A percentile compares a stretch with the other conserved stretches of the same genome.
These are phyloP conservation scores for Drosophila ambigua DNA, from an alignment of 1,140 invertebrate species.

Conservation along the genomic window DNA sequence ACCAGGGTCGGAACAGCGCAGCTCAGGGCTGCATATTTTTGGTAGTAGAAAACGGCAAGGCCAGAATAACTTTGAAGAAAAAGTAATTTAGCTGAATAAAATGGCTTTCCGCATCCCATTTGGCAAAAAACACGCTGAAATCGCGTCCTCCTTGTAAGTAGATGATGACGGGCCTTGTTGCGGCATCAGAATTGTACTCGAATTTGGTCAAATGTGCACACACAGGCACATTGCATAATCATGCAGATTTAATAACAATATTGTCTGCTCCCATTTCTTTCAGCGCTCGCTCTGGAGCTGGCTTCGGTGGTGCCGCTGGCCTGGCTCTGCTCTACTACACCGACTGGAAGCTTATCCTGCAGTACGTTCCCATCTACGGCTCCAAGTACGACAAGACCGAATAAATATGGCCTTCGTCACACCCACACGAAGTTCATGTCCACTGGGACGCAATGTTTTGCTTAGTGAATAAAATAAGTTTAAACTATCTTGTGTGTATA, in stretches of 20 bases:
- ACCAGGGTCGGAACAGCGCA: too few relatives aligned
- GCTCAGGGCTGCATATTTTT: not conserved
- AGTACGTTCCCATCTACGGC: slow-evolving; percentile 90
- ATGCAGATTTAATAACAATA: slow-evolving; percentile 7
- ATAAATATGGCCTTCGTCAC: slow-evolving; percentile 44
- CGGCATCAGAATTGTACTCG: not conserved
- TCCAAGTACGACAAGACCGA: slow-evolving; percentile 87
- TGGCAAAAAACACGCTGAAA: slow-evolving; percentile 81
- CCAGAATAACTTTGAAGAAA: slow-evolving; percentile 12
- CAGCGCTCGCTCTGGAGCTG: slow-evolving; percentile 86
- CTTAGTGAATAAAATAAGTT: slow-evolving; percentile 67
- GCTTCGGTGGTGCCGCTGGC: slow-evolving; percentile 87
- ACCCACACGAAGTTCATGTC: not conserved
- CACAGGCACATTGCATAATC: slow-evolving; percentile 63
- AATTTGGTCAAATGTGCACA: not conserved
- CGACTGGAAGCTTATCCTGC: slow-evolving; percentile 90
- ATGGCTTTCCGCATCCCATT: slow-evolving; percentile 77
- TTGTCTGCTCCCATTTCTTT: slow-evolving; percentile 12
- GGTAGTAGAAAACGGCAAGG: slow-evolving; percentile 13
- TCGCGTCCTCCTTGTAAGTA: slow-evolving; percentile 85
- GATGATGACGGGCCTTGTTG: not conserved
- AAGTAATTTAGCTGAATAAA: slow-evolving; percentile 41
- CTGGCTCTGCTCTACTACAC: slow-evolving; percentile 88
- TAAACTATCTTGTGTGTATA: slow-evolving; percentile 23
- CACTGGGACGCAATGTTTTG: slow-evolving; percentile 53